Conservation (phyloP, 2,797 vertebrate species). For the Neosilurus mollespiculum region DNA sequence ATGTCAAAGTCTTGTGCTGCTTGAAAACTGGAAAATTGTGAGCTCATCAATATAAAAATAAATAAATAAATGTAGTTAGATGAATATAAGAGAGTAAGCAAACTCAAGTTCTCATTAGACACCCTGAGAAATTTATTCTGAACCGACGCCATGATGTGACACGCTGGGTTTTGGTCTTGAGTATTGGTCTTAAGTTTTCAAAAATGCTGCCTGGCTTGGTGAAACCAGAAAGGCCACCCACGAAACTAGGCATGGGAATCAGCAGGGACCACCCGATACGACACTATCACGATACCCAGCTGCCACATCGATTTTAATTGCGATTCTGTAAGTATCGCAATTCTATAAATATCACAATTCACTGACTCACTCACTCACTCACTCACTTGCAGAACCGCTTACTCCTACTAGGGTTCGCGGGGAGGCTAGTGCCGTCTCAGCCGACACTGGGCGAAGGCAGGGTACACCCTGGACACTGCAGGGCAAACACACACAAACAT, state of each 20-base stretch:
- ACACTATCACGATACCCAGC: too few species aligned
- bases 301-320: too few species aligned
- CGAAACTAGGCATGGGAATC: neutral
- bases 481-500: too few species aligned
- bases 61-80: neutral
- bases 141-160: neutral
- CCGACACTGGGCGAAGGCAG: too few species aligned
- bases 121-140: neutral
- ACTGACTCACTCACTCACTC: too few species aligned
- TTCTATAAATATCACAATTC: too few species aligned
- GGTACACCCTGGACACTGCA: too few species aligned
- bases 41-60: neutral
- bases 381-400: too few species aligned
- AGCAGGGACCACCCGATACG: too few species aligned
- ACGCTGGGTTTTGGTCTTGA: neutral
- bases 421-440: too few species aligned
- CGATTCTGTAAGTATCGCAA: too few species aligned
- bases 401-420: too few species aligned
- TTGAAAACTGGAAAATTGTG: neutral
- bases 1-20: constrained; percentile 5
- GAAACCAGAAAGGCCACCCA: neutral
- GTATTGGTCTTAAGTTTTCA: neutral
- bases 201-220: neutral
- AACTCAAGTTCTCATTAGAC: neutral
- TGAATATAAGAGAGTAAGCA: neutral